Base-by-base conservation (phyloP, 2,888 invertebrate genomes). In the Marronus borbonicus region DNA sequence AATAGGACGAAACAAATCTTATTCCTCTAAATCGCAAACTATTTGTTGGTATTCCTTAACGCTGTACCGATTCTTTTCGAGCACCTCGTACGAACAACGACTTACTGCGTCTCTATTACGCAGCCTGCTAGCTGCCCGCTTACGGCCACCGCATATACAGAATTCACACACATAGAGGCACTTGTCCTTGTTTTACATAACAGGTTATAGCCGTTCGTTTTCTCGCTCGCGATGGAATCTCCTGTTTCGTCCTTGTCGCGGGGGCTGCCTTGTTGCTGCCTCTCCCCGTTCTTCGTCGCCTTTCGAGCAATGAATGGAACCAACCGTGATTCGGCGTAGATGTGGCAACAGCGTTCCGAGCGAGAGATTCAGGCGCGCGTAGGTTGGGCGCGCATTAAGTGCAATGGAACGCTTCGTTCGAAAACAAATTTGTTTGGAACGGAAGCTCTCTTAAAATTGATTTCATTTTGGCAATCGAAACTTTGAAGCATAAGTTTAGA, bases 181-280 rank as follows among this genome's bases (percentile, higher is more conserved):
- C 81, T 82, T 83, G 84, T 86, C 86, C 85, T 86, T 86, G 86
- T 86, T 86, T 86, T 85, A 85, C 85, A 86, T 87, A 87, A 87
- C 86, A 86, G 87, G 87, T 87, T 86, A 84, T 84, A 80, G 76
- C 80, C 81, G 83, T 81, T 52, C 80, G 81, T 83, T 81, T 80
- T 84, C 84, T 86, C 84, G 83, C 85, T 85, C 84, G 84, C 20
- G 24, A 60, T 83, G 87, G 88, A 87, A 88, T 88, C 88, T 87
- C 88, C 87, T 83, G 72, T 83, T 80, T 80, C 83, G 85, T 87
- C 87, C 85, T 87, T 87, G 85, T 79, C 69, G 28, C 17, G 52
- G n/a, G 52, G 52, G 52, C 52, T 60, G 70, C 72, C n/a, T 20
- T 49, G 76, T 69, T 65, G 70, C 44, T 49, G 17, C 70, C 66